Conservation (phyloP, 2,113 vertebrate species). For the Tenebrosternarchus preto region DNA sequence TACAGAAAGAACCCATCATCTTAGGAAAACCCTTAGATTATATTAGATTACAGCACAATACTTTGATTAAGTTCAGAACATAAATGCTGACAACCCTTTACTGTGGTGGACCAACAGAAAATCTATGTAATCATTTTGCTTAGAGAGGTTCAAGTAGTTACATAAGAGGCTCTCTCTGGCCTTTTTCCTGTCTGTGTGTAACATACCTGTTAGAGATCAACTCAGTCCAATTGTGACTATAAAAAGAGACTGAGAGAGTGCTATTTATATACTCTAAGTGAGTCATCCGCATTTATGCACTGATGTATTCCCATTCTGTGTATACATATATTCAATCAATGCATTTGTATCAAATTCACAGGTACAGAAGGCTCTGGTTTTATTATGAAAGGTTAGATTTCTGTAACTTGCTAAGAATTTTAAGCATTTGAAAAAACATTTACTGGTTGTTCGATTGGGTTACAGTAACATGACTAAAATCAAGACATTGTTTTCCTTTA, state of each 20-base stretch:
- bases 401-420: neutral
- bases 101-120: conserved; percentile 2
- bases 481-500: neutral
- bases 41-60: conserved; percentile 6
- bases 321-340: conserved; percentile 1
- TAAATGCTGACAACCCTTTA: conserved; percentile 1
- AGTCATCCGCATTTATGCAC: conserved; percentile 10
- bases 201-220: conserved; percentile 13
- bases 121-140: neutral
- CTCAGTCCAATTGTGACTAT: conserved; percentile 22
- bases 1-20: neutral
- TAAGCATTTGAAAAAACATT: neutral
- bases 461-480: no score
- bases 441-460: neutral
- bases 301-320: neutral
- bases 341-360: neutral
- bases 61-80: neutral
- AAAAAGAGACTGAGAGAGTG: conserved; percentile 5
- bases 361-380: neutral
- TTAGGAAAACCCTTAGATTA: neutral
- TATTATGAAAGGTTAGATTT: neutral
- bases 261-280: conserved; percentile 15
- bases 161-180: neutral
- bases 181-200: neutral
- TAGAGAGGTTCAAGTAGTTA: neutral